Percentiles rank a stretch among this genome's conserved stretches.
Evolutionary conservation across 2,888 invertebrate species (phyloP).

Genomic region (Loripinus fragilis): DNA sequence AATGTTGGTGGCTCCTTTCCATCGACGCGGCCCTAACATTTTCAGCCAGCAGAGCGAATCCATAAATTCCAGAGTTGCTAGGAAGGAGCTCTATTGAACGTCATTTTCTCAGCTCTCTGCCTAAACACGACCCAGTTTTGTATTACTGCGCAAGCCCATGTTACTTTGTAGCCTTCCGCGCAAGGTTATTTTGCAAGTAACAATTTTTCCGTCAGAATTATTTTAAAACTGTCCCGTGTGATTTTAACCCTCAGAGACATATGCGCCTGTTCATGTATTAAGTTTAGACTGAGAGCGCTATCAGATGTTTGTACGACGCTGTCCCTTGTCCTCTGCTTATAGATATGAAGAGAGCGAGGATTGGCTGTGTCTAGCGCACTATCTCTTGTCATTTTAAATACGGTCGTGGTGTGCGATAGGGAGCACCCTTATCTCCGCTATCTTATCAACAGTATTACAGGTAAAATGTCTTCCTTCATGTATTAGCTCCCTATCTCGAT

Average conservation of each 20-base stretch:
- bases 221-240: conserved; percentile 41
- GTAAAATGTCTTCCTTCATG: conserved; percentile 63
- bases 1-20: too few species aligned
- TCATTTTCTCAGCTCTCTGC: neutral
- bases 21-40: too few species aligned
- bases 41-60: neutral
- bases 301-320: conserved; percentile 30
- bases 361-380: conserved; percentile 45
- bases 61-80: conserved; percentile 55
- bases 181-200: neutral
- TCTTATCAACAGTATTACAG: conserved; percentile 59
- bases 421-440: conserved; percentile 49
- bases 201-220: neutral
- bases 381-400: conserved; percentile 57
- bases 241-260: conserved; percentile 43
- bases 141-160: conserved; percentile 45
- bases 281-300: conserved; percentile 29
- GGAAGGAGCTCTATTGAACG: conserved; percentile 46
- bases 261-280: conserved; percentile 50
- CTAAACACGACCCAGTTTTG: conserved; percentile 23
- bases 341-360: conserved; percentile 40
- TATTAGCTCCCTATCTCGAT: conserved; percentile 51
- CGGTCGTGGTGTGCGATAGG: conserved; percentile 52
- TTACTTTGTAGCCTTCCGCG: conserved; percentile 56
- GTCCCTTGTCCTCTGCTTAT: conserved; percentile 51